Conservation (phyloP, 2,113 vertebrate species). For the Athene noctua region DNA sequence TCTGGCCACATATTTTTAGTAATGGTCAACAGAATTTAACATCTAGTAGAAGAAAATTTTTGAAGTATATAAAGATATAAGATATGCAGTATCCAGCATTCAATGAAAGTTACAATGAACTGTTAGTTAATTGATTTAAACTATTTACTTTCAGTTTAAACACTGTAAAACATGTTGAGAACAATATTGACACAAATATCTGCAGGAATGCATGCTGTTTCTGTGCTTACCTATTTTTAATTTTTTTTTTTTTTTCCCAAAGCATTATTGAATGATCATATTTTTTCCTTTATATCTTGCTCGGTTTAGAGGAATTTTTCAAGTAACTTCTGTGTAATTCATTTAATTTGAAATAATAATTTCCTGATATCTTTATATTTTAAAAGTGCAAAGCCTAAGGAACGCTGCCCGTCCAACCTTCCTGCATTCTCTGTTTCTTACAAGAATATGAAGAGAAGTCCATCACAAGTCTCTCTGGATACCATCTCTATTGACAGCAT, state of each 20-base stretch:
- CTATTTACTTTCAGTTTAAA: neutral
- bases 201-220: neutral
- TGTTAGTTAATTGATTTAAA: neutral
- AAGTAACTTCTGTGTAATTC: neutral
- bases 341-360: conserved; percentile 10
- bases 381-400: conserved; percentile 87
- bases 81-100: neutral
- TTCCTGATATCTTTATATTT: conserved; percentile 58
- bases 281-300: neutral
- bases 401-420: conserved; percentile 82
- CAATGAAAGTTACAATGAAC: neutral
- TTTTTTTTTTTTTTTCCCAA: neutral
- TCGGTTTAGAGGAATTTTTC: neutral
- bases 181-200: neutral
- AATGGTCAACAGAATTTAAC: neutral
- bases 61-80: neutral
- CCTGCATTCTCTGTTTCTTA: conserved; percentile 84
- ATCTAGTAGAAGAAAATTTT: neutral
- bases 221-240: neutral
- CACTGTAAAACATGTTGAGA: neutral
- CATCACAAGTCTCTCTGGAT: conserved; percentile 92
- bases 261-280: neutral
- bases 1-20: neutral
- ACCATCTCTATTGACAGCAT: conserved; percentile 93
- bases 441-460: conserved; percentile 93